Evolutionary conservation across 2,888 invertebrate species (phyloP), one percentile per base, ranked within the genome.

Genomic region (Leucoma salicis): DNA sequence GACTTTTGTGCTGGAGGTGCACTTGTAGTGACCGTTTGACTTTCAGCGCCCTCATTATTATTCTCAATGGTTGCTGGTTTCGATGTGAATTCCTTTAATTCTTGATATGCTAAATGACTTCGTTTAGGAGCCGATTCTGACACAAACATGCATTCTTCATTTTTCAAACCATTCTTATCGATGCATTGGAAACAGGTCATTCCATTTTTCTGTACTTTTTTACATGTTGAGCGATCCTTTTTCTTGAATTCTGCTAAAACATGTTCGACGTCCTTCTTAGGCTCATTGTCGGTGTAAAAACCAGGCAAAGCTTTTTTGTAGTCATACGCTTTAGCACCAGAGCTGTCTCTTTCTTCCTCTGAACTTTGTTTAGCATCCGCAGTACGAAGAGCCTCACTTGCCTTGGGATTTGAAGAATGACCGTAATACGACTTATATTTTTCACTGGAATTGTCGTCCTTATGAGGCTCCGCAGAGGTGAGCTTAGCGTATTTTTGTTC

Each of bases 91-190:
- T 93, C 91, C 63, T 93, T 92, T 1, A 91, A 80, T 78, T 93
- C 92, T 66, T 93, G 92, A 65, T 94, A 94, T 11, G 93, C 92
- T 53, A 93, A 78, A 67, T 93, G 92, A 39, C 92, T 92, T 35
- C 91, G 90, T 66, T 91, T 90, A 0, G 94, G 93, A 29, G 92
- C 92, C 0, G 93, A 92, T 59, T 93, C 93, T 0, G 93, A 93
- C 6, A 94, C 91, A 75, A 92, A 95, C 92, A 95, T 94, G 68
- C 95, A 95, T 73, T 95, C 95, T 75, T 95, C 95, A 63, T 95
- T 92, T 71, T 93, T 93, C 35, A 93, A 84, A 0, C 94, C 94
- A 35, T 91, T 90, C 54, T 92, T 90, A 62, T 94, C 94, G 2
- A 92, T 79, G 69, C 95, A 95, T 56, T 93, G 91, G 70, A 92